Percentiles rank a stretch among this genome's conserved stretches.
Conservation (phyloP, 2,888 invertebrate genomes). For the Scaptomyza reducta region DNA sequence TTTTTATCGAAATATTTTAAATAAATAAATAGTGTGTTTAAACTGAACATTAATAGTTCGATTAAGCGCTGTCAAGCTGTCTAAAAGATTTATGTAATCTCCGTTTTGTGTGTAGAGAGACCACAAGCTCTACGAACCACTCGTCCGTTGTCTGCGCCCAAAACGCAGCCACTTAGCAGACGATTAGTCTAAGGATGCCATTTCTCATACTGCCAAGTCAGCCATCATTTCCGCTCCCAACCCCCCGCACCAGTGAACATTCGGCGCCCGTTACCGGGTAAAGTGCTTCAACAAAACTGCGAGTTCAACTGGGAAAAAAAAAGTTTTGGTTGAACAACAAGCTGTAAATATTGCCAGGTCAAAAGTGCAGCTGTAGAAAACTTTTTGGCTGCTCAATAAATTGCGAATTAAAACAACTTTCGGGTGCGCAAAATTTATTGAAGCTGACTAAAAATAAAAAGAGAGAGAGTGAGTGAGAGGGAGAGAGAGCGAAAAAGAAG, state of each 20-base stretch:
- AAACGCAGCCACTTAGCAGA: conserved; percentile 57
- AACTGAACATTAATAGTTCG: not conserved
- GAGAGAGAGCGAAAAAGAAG: not conserved
- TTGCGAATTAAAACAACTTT: conserved; percentile 68
- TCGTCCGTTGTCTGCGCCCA: conserved; percentile 4
- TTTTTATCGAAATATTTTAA: conserved; percentile 5
- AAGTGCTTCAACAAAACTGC: conserved; percentile 49
- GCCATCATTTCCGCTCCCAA: conserved; percentile 9
- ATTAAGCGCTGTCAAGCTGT: not conserved
- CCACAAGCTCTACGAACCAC: conserved; percentile 1
- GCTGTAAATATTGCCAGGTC: conserved; percentile 73
- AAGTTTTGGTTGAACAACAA: conserved; percentile 62
- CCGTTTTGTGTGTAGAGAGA: not conserved
- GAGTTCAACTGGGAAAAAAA: conserved; percentile 26
- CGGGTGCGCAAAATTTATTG: conserved; percentile 42
- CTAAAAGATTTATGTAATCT: conserved; percentile 7
- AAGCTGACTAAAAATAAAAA: conserved; percentile 22
- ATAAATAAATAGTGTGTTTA: not conserved
- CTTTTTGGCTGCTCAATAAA: conserved; percentile 67
- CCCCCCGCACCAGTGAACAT: not conserved
- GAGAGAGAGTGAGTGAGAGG: not conserved
- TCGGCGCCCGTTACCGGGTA: not conserved
- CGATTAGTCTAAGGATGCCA: conserved; percentile 59
- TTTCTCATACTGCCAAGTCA: conserved; percentile 54
- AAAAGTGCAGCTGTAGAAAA: conserved; percentile 66